Evolutionary conservation across 2,113 vertebrate genomes (phyloP).

Genomic region (Callithrix jacchus): DNA sequence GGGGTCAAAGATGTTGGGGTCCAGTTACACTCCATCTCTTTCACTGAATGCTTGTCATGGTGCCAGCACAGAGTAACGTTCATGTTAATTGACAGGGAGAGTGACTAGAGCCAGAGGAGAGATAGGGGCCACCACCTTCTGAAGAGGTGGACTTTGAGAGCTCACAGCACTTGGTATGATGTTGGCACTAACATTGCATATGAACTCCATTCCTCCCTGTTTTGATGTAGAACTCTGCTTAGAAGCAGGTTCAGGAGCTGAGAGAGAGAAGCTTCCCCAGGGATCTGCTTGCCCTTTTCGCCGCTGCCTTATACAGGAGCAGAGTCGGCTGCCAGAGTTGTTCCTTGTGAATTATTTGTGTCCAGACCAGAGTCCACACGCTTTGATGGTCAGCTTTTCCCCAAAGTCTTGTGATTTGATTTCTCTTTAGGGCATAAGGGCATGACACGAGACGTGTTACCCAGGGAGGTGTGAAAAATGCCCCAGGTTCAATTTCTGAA

Average conservation of each 20-base stretch:
- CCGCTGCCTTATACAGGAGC: not conserved
- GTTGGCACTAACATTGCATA: not conserved
- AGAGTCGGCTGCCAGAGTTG: not conserved
- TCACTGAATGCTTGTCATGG: not conserved
- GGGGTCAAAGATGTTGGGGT: not conserved
- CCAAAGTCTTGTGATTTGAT: not conserved
- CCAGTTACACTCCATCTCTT: not conserved
- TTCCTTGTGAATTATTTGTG: conserved; percentile 20
- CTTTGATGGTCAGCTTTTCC: not conserved
- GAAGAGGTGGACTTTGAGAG: not conserved
- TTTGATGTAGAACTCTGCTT: not conserved
- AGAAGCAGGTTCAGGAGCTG: not conserved
- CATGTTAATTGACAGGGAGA: not conserved
- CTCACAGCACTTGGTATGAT: not conserved
- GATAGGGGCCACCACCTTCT: not conserved
- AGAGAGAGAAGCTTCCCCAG: not conserved
- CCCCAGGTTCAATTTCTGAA: not conserved
- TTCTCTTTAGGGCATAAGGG: not conserved
- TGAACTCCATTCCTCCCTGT: not conserved
- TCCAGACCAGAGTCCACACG: not conserved
- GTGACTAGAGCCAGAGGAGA: not conserved
- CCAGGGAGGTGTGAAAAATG: not conserved
- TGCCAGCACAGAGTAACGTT: not conserved
- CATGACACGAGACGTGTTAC: not conserved
- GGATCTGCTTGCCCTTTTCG: not conserved